A percentile compares a stretch with the other conserved stretches of the same genome.
Evolutionary conservation across 2,113 vertebrate genomes (phyloP).

Genomic region (Trinectes maculatus): DNA sequence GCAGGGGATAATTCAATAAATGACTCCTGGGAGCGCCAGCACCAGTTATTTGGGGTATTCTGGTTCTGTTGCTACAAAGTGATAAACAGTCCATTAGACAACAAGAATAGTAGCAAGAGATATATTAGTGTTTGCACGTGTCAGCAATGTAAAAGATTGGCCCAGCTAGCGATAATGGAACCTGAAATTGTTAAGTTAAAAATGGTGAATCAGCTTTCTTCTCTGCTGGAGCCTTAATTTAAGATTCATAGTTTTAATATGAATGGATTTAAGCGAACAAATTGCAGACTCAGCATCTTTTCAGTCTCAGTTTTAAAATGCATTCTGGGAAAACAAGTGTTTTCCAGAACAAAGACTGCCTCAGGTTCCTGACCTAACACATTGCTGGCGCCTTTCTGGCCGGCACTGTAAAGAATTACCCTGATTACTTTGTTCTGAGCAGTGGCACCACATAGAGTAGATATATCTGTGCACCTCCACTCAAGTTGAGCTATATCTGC

Average conservation of each 20-base stretch:
- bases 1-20: not conserved
- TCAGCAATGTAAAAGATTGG: not conserved
- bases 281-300: not conserved
- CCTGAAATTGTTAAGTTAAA: not conserved
- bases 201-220: not conserved
- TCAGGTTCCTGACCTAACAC: not conserved
- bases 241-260: not conserved
- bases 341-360: not conserved
- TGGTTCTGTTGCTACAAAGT: not conserved
- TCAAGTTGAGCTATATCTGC: constrained; percentile 21
- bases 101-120: not conserved
- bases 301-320: not conserved
- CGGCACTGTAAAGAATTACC: not conserved
- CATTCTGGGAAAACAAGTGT: not conserved
- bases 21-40: not conserved
- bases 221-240: not conserved
- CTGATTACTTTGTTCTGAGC: constrained; percentile 7
- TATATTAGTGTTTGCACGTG: not conserved
- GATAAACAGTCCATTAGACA: constrained; percentile 12
- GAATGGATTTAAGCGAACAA: not conserved
- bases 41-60: not conserved
- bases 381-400: not conserved
- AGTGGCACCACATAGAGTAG: constrained; percentile 27
- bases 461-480: constrained; percentile 27
- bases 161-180: not conserved